phyloP scores from a whole-genome alignment of 2,113 vertebrate species.

The Carettochelys insculpta region DNA sequence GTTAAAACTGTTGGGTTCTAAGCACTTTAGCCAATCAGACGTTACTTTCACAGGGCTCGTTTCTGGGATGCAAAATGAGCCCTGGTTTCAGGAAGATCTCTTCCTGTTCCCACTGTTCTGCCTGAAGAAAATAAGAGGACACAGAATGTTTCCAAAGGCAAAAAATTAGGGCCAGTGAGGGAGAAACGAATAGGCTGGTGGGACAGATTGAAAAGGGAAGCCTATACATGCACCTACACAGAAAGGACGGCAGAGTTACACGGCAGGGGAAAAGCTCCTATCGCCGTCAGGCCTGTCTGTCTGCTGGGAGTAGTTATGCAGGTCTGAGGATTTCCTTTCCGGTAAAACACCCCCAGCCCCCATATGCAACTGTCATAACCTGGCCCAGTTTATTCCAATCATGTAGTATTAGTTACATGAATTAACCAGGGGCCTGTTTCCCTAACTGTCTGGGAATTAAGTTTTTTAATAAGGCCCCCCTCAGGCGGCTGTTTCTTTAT shows the following conservation, averaged over 20 bases:
- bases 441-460: background rate
- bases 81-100: background rate
- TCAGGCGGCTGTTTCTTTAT: background rate
- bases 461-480: background rate
- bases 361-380: background rate
- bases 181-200: background rate
- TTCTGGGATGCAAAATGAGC: background rate
- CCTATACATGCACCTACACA: background rate
- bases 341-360: background rate
- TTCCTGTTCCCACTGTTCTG: background rate
- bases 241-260: background rate
- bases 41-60: background rate
- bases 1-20: background rate
- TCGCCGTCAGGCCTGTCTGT: background rate
- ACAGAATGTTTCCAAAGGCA: background rate
- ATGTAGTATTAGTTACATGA: accelerated
- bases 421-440: background rate
- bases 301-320: background rate
- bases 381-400: background rate
- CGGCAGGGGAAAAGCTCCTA: background rate
- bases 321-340: background rate
- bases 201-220: background rate
- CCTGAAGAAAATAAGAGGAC: background rate
- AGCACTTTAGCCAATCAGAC: background rate
- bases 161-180: background rate